These are phyloP conservation scores for Antedon mediterranea DNA, from an alignment of 53 echinoderm and acorn worm species.

Conservation along the genomic window DNA sequence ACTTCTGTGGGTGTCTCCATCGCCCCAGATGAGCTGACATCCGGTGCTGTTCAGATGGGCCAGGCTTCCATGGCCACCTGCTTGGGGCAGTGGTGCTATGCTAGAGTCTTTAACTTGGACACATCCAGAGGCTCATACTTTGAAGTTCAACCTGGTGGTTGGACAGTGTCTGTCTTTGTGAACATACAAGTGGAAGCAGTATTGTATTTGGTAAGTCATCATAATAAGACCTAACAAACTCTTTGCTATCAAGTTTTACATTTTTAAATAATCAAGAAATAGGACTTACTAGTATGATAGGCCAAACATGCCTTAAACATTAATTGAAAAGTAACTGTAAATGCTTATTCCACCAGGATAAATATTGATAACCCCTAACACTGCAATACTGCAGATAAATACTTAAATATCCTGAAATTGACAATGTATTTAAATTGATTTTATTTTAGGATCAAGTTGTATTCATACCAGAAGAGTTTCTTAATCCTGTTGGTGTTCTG, in stretches of 20 bases:
- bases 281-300: no score
- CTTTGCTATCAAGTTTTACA: no score
- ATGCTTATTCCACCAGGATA: no score
- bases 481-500: constrained; percentile 25
- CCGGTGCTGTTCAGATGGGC: constrained; percentile 19
- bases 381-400: no score
- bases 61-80: constrained; percentile 32
- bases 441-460: constrained; percentile 57
- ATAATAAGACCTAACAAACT: no score
- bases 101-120: constrained; percentile 19
- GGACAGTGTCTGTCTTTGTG: constrained; percentile 31
- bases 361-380: no score
- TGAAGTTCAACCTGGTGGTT: constrained; percentile 36
- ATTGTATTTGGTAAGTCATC: constrained; percentile 54
- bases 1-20: constrained; percentile 54
- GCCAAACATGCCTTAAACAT: no score
- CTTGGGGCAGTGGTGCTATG: constrained; percentile 49
- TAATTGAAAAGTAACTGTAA: no score
- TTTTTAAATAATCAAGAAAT: no score
- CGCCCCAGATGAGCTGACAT: constrained; percentile 25
- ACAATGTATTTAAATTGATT: neutral
- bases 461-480: constrained; percentile 50
- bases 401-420: no score
- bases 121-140: constrained; percentile 16
- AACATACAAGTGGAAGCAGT: constrained; percentile 72